Evolutionary conservation across 2,888 invertebrate species (phyloP), one percentile per base, ranked within the genome.

Genomic region (Trissolcus brochymenae): DNA sequence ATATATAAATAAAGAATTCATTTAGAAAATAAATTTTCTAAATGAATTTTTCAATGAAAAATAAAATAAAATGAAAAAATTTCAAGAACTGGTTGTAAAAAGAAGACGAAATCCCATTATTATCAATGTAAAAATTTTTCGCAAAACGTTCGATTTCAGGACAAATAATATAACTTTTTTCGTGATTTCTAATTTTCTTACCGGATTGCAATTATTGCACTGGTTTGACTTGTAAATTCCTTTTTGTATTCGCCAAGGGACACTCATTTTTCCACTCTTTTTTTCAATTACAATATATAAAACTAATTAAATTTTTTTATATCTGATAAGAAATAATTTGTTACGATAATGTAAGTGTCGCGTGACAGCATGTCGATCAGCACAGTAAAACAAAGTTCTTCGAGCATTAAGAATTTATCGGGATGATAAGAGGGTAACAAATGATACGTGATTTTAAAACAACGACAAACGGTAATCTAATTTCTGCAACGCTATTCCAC

Each of bases 161-260:
- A 25, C 25, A 25, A 6, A 4, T 0, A 25, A 25, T 25, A 0
- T 4, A 25, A 3, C 6, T 25, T 25, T 4, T 25, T 6, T 6
- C 25, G 25, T 6, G 6, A 25, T 25, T 4, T 25, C 6, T 6
- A 11, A 9, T 1, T 16, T 46, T 14, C 51, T 51, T 19, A 19
- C 19, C 51, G 51, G 16, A 46, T n/a, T 14, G 11, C 6, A 6
- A 46, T 16, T 6, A 11, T 46, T 46, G 6, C 7, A 16, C 16
- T 46, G n/a, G 46, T 11, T 46, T 4, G 14, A 14, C 1, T 16
- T 14, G 46, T 16, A 14, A 46, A 14, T 21, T 91, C 89, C 64
- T 92, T 92, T 84, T 93, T 93, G 84, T 91, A 95, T 92, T 80
- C 94, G 93, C 95, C 95, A 94, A 88, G 94, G 94, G 84, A 92